Base-by-base conservation (phyloP, 2,113 vertebrate species). In the Anguilla rostrata region DNA sequence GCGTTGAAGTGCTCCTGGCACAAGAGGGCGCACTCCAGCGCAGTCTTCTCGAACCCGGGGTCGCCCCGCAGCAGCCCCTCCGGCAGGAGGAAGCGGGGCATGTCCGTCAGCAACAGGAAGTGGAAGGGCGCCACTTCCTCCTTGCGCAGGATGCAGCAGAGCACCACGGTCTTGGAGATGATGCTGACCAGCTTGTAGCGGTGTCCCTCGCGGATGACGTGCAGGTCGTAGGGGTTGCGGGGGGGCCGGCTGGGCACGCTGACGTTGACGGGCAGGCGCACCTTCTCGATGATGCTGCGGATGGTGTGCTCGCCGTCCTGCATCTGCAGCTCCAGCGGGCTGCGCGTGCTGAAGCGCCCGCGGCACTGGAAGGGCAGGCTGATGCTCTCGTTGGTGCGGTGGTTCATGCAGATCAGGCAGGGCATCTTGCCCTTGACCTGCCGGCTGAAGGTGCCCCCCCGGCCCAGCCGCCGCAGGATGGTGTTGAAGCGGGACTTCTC, bases 151-250 rank as follows among this genome's bases (percentile, higher is more conserved):
- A 98, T 96, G 94, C 98, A 96, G 92, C 98, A 98, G 29, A 99
- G 93, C 88, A 99, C 98, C 91, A 99, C 98, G 0, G 98, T 99
- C 95, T 98, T 99, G 93, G 98, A 99, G 93, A 99, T 97, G 91
- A 99, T 99, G 96, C 98, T 95, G 79, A 99, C 96, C 91, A 99
- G 95, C 94, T 99, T 99, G 96, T 99, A 99, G 93, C 98, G 96
- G 92, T 99, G 98, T 22, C 98, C 98, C 92, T 99, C 98, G 0
- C 98, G 96, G 89, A 99, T 97, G 49, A 96, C 95, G 49, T 99
- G 98, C 14, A 97, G 96, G 93, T 99, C 98, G 84, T 99, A 99
- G 15, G 95, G 96, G 95, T 99, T 99, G 78, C 97, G 95, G 0
- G 98, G 96, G 0, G 98, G 98, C 3, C 98, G 96, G 20, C 95